Evolutionary conservation across 1,140 invertebrate species (phyloP).

Genomic region (Acarapis woodi): DNA sequence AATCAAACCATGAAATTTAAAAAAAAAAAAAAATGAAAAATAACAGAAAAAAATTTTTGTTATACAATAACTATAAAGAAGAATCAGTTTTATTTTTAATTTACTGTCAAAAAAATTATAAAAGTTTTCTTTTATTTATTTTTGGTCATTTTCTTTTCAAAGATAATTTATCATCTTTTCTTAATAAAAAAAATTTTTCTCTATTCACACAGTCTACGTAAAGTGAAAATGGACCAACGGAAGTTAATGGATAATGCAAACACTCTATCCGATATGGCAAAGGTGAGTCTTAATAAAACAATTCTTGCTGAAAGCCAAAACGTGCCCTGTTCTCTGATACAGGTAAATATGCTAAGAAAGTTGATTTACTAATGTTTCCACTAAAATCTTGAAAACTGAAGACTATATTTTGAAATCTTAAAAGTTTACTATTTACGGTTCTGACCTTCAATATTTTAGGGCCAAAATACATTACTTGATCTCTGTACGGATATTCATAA

Average conservation of each 20-base stretch:
- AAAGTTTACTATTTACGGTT: conserved; percentile 8
- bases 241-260: conserved; percentile 98
- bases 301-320: background rate
- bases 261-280: conserved; percentile 97
- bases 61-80: too few species aligned
- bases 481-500: conserved; percentile 82
- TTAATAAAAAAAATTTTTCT: too few species aligned
- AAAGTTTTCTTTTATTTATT: too few species aligned
- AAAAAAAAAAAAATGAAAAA: too few species aligned
- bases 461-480: conserved; percentile 85
- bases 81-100: too few species aligned
- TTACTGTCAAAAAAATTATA: too few species aligned
- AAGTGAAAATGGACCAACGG: conserved; percentile 98
- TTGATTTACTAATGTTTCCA: background rate
- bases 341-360: background rate
- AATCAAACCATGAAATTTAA: too few species aligned
- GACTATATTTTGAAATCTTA: background rate
- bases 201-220: conserved; percentile 46
- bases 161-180: too few species aligned
- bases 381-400: background rate
- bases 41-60: too few species aligned
- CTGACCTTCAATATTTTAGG: conserved; percentile 29
- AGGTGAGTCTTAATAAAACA: conserved; percentile 36
- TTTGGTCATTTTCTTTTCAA: too few species aligned
- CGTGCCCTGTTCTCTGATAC: background rate